Percentiles rank a stretch among this genome's conserved stretches.
Evolutionary conservation across 2,888 invertebrate species (phyloP).

Genomic region (Clistopyga incitator): DNA sequence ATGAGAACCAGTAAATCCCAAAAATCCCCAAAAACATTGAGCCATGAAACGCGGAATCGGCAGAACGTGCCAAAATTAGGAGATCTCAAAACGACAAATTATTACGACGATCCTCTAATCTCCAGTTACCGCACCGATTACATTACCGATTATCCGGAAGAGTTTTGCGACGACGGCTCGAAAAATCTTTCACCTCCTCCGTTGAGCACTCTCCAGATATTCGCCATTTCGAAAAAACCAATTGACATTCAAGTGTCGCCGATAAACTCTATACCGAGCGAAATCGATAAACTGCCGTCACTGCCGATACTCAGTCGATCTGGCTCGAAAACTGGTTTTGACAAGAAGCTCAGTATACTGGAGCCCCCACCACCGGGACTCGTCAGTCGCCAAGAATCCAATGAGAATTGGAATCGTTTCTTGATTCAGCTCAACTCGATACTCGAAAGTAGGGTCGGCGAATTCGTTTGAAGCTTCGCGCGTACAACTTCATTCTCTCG

Average conservation of each 20-base stretch:
- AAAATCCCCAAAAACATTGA: background rate
- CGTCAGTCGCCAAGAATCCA: conserved; percentile 82
- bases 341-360: conserved; percentile 81
- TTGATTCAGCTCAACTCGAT: conserved; percentile 85
- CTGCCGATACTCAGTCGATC: conserved; percentile 76
- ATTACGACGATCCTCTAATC: conserved; percentile 68
- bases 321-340: conserved; percentile 54
- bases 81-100: conserved; percentile 69
- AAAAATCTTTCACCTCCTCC: conserved; percentile 76
- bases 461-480: conserved; percentile 83
- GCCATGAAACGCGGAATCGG: background rate
- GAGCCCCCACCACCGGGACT: conserved; percentile 82
- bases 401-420: conserved; percentile 85
- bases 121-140: conserved; percentile 55
- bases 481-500: conserved; percentile 12
- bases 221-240: conserved; percentile 81
- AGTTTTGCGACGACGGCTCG: conserved; percentile 32
- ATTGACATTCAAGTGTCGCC: conserved; percentile 76
- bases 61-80: conserved; percentile 70
- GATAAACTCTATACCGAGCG: conserved; percentile 71
- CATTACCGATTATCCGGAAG: background rate
- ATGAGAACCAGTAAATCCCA: conserved; percentile 6
- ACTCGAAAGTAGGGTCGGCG: conserved; percentile 84
- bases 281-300: conserved; percentile 78
- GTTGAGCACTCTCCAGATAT: conserved; percentile 80